Percentiles rank a stretch among this genome's conserved stretches.
Evolutionary conservation across 2,888 invertebrate genomes (phyloP).

Genomic region (Hesperia comma): DNA sequence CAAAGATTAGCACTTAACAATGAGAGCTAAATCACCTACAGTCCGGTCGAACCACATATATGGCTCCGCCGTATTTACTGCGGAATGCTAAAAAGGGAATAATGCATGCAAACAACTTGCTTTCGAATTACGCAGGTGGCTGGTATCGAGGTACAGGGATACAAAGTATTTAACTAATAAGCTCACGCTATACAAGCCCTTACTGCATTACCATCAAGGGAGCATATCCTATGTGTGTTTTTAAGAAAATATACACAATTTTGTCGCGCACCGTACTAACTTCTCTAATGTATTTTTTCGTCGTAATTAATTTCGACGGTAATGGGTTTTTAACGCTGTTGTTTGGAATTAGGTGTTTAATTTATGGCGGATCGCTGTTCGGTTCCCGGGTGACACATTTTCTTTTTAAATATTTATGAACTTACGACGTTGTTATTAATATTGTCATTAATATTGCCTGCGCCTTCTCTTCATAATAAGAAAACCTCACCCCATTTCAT

Average conservation of each 20-base stretch:
- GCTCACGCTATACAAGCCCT: conserved; percentile 1
- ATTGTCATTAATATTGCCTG: too few species aligned
- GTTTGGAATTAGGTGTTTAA: conserved; percentile 40
- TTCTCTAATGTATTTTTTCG: conserved; percentile 46
- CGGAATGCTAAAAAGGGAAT: conserved; percentile 42
- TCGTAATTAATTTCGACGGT: conserved; percentile 49
- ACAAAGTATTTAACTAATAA: conserved; percentile 3
- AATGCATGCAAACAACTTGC: conserved; percentile 48
- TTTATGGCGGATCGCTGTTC: conserved; percentile 36
- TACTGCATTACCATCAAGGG: background rate
- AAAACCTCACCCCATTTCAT: too few species aligned
- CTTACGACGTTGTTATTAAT: conserved; percentile 21
- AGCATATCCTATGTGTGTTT: background rate
- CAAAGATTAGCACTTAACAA: conserved; percentile 35
- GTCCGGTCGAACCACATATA: conserved; percentile 25
- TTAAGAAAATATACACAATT: conserved; percentile 3
- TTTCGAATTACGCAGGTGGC: conserved; percentile 49
- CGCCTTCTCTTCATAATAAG: too few species aligned
- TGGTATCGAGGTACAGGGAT: conserved; percentile 26
- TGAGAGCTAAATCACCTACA: conserved; percentile 29
- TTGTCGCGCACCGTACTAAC: conserved; percentile 24
- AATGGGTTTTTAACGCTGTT: conserved; percentile 49
- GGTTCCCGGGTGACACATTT: conserved; percentile 41
- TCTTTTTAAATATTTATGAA: conserved; percentile 35
- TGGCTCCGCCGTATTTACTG: conserved; percentile 27